Evolutionary conservation across 2,797 vertebrate species (phyloP), one percentile per base, ranked within the genome.

Genomic region (Molossus alvarezi): DNA sequence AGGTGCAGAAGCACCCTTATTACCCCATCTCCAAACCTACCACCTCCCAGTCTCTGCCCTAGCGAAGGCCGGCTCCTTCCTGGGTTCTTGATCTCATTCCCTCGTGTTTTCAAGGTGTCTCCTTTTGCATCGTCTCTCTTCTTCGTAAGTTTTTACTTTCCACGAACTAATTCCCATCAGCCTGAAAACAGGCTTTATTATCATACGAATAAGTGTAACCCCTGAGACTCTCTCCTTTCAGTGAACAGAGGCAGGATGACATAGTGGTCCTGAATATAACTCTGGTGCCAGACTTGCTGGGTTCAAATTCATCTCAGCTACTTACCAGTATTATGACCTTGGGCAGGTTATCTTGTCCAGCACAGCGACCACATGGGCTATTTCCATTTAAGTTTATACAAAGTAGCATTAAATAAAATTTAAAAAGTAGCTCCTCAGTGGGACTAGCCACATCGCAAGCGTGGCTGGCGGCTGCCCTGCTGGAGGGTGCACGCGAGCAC

Each of bases 371-470:
- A 37, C 3, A n/a, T 20, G 72, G n/a, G 41, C 33, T 92, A 41
- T 53, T 93, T 82, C 58, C 23, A 18, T 88, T 81, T 83, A 91
- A 18, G 7, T 96, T 55, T 80, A 55, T 83, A 92, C 64, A 71
- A 67, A 45, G 75, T 75, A 80, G 82, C 93, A 83, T 90, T 45
- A 77, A 91, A 20, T 75, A 45, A 80, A 88, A 79, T 76, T 8
- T 27, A 88, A 88, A 53, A 73, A 29, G 73, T 60, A 20, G 21
- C 45, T 93, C 25, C 67, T 79, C n/a, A 60, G 37, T 51, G 76
- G 33, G 5, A 88, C 9, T 77, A 10, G 62, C 33, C n/a, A 91
- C 18, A 51, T 90, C 53, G 90, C 45, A 71, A 51, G n/a, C 23
- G 9, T 92, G 86, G 23, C 48, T 91, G n/a, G 58, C 72, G 76